Evolutionary conservation across 2,113 vertebrate genomes (phyloP).

Genomic region (Colossoma macropomum): DNA sequence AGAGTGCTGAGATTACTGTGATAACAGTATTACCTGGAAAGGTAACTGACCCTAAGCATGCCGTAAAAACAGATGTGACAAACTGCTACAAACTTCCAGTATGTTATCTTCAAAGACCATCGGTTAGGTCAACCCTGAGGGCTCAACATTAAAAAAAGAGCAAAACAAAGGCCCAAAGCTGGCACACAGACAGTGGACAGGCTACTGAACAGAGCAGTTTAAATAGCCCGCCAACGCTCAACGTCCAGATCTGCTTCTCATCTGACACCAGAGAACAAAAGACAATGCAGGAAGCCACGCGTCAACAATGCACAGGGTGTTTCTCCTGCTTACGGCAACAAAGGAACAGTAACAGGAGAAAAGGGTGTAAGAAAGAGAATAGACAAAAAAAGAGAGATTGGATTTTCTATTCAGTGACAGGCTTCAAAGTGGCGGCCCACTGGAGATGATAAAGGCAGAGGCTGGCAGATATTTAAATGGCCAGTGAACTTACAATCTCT

Average conservation of each 20-base stretch:
- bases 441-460: constrained; percentile 12
- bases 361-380: background rate
- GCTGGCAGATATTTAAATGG: constrained; percentile 2
- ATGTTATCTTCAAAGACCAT: background rate
- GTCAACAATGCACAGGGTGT: constrained; percentile 18
- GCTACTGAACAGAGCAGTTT: background rate
- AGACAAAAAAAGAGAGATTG: background rate
- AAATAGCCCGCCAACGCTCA: constrained; percentile 33
- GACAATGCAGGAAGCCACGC: constrained; percentile 38
- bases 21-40: background rate
- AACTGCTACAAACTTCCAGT: constrained; percentile 12
- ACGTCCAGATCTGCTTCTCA: background rate
- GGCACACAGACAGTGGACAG: constrained; percentile 44
- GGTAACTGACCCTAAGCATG: background rate
- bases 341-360: constrained; percentile 12
- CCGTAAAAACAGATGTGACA: constrained; percentile 5
- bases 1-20: background rate
- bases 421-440: constrained; percentile 37
- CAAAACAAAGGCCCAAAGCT: constrained; percentile 9
- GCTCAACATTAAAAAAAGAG: constrained; percentile 20
- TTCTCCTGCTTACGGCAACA: constrained; percentile 28
- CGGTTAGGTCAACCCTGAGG: constrained; percentile 10
- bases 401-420: constrained; percentile 6
- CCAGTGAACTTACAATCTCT: constrained; percentile 8
- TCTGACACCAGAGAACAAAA: constrained; percentile 29